Evolutionary conservation across 2,113 vertebrate species (phyloP), one percentile per base, ranked within the genome.

Genomic region (Balaeniceps rex): DNA sequence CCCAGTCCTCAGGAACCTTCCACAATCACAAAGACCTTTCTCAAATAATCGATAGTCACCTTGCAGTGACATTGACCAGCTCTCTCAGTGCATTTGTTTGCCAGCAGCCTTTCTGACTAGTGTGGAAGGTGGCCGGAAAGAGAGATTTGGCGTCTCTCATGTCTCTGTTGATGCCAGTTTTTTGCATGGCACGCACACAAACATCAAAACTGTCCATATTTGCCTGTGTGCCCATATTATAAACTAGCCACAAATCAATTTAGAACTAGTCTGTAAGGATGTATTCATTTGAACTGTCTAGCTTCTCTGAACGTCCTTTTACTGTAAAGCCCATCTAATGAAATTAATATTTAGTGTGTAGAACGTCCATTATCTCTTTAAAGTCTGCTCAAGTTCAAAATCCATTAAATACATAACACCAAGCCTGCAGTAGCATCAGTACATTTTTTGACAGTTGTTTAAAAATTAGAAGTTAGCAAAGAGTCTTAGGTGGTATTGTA

Each of bases 341-440:
- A 95, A 96, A 97, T 92, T 90, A 93, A 70, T 86, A 88, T 91
- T 86, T 79, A 75, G 10, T 91, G 10, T 91, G 46, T 94, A 94
- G 85, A 94, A 95, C 79, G n/a, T 85, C 79, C 47, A 68, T 95
- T 88, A 87, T 72, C 88, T 84, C 58, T 92, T 95, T 71, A 85
- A 97, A 98, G 51, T 94, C 88, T 96, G 51, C 77, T 83, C 60
- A 88, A 47, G 75, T 95, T 93, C 70, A 91, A 97, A 86, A 10
- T 10, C 5, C 69, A 54, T 95, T 96, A 88, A 96, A 83, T 85
- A 85, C 40, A 64, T 87, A 93, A 90, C 82, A 89, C 51, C 44
- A 94, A 91, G 78, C 11, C 26, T 74, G 33, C 21, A 58, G 40
- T 38, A 70, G 2, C 34, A 61, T 46, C 51, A 77, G 21, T 44